phyloP scores from a whole-genome alignment of 2,113 vertebrate genomes.

The Neodontobutis hainanensis region DNA sequence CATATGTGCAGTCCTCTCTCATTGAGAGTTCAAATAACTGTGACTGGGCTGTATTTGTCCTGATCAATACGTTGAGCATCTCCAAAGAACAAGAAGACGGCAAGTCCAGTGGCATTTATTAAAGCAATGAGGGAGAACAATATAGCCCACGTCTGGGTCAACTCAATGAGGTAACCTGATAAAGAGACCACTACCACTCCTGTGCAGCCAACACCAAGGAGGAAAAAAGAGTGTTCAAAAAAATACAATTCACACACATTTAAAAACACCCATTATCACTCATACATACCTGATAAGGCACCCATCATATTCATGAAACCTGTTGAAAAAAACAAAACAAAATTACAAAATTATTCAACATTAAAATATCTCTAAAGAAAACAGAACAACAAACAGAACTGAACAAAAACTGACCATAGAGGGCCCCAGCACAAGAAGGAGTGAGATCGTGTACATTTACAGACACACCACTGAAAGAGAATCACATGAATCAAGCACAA shows the following conservation, averaged over 20 bases:
- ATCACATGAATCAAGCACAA: not conserved
- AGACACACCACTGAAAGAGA: conserved; percentile 81
- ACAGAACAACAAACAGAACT: not conserved
- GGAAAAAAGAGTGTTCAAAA: not conserved
- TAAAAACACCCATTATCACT: not conserved
- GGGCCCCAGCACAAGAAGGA: conserved; percentile 86
- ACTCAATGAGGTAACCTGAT: conserved; percentile 86
- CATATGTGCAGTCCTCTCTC: not conserved
- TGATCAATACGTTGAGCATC: conserved; percentile 84
- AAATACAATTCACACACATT: not conserved
- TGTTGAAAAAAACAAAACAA: conserved; percentile 49
- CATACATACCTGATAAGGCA: conserved; percentile 85
- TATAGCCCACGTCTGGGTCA: conserved; percentile 81
- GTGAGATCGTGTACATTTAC: conserved; percentile 92
- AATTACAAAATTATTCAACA: not conserved
- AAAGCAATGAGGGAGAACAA: conserved; percentile 84
- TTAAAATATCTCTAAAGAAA: not conserved
- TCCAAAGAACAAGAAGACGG: conserved; percentile 84
- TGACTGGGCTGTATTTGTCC: conserved; percentile 6
- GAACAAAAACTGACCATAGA: conserved; percentile 83
- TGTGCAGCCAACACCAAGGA: conserved; percentile 20
- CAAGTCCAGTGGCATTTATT: conserved; percentile 83
- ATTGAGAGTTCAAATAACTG: conserved; percentile 13
- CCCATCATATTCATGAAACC: conserved; percentile 92
- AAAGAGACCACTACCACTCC: conserved; percentile 87